A percentile compares a stretch with the other conserved stretches of the same genome.
Evolutionary conservation across 1,140 invertebrate genomes (phyloP).

Genomic region (Cecropterus lyciades): DNA sequence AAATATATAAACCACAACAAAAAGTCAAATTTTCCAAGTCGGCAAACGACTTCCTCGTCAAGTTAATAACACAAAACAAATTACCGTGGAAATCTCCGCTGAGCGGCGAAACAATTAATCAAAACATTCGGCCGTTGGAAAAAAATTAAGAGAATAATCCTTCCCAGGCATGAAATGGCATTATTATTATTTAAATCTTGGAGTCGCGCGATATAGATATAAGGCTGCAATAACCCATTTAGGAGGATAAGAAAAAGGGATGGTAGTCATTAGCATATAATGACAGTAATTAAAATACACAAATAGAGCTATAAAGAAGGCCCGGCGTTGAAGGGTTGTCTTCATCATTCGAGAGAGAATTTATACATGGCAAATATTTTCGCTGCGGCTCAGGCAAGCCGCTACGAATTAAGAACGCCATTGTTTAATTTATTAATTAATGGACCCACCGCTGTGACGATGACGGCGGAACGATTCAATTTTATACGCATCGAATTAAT

Average conservation of each 20-base stretch:
- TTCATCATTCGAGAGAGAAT: conserved; percentile 78
- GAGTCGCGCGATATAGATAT: conserved; percentile 75
- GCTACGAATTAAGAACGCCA: conserved; percentile 70
- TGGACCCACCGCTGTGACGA: conserved; percentile 70
- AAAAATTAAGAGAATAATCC: conserved; percentile 74
- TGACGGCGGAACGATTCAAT: conserved; percentile 50
- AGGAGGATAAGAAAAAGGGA: conserved; percentile 85
- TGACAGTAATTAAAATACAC: conserved; percentile 86
- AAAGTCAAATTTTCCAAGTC: conserved; percentile 65
- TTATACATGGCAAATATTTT: conserved; percentile 84
- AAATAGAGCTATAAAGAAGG: conserved; percentile 85
- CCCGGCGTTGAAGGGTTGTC: conserved; percentile 81
- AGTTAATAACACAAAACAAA: conserved; percentile 82
- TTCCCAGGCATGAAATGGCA: conserved; percentile 53
- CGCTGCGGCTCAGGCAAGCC: conserved; percentile 66
- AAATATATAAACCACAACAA: conserved; percentile 43
- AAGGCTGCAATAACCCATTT: conserved; percentile 81
- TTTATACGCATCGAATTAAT: conserved; percentile 45
- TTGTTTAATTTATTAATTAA: conserved; percentile 84
- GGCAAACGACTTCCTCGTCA: conserved; percentile 78
- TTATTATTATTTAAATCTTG: conserved; percentile 82
- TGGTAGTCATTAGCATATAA: conserved; percentile 85
- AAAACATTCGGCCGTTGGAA: conserved; percentile 64
- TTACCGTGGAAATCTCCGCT: conserved; percentile 67
- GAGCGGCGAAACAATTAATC: conserved; percentile 77